Evolutionary conservation across 2,888 invertebrate genomes (phyloP).

Genomic region (Fragum fragum): DNA sequence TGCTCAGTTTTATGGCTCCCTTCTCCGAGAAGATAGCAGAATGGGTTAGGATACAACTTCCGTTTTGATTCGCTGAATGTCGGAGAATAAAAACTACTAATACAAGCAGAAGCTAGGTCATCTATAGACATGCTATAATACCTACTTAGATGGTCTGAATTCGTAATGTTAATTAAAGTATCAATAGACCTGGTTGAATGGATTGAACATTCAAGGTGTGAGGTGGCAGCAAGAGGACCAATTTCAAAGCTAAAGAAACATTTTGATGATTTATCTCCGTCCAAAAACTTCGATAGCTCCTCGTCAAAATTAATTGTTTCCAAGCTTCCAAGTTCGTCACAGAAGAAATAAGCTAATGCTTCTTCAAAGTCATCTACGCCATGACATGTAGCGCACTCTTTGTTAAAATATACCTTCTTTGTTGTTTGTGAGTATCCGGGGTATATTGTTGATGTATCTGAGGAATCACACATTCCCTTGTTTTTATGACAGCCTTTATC

Average conservation of each 20-base stretch:
- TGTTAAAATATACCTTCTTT: slow-evolving; percentile 7
- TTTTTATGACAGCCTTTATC: background rate
- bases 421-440: background rate
- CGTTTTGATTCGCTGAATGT: background rate
- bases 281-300: background rate
- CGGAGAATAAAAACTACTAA: background rate
- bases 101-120: background rate
- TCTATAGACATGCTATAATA: background rate
- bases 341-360: background rate
- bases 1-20: background rate
- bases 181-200: background rate
- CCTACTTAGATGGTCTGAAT: background rate
- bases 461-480: background rate
- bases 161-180: background rate
- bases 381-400: slow-evolving; percentile 5
- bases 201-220: background rate
- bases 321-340: background rate
- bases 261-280: background rate
- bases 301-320: background rate
- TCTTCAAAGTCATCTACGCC: background rate
- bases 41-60: slow-evolving; percentile 10
- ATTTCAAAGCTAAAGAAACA: background rate
- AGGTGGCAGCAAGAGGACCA: background rate
- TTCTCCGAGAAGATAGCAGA: background rate
- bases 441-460: background rate